A percentile compares a stretch with the other conserved stretches of the same genome.
Evolutionary conservation across 2,888 invertebrate species (phyloP).

Genomic region (Cinara cedri): DNA sequence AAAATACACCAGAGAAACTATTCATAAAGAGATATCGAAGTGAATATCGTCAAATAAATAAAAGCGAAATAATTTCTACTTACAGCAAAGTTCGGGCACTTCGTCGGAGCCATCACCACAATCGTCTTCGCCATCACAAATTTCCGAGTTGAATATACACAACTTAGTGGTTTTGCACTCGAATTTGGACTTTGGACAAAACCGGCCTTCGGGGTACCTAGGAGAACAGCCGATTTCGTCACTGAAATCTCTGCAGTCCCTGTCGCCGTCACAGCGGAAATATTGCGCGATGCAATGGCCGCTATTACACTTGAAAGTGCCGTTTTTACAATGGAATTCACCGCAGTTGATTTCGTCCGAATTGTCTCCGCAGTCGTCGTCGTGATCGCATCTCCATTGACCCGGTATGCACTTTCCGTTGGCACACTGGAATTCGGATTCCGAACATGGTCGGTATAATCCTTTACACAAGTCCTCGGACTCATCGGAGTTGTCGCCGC

Average conservation of each 20-base stretch:
- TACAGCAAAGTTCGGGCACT: conserved; percentile 74
- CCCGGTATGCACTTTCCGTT: conserved; percentile 91
- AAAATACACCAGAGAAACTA: too few species aligned
- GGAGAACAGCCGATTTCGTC: conserved; percentile 91
- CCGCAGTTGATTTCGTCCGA: conserved; percentile 87
- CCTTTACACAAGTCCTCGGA: conserved; percentile 76
- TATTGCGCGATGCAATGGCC: conserved; percentile 92
- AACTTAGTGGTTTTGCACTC: conserved; percentile 87
- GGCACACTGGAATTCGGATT: conserved; percentile 86
- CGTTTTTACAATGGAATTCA: conserved; percentile 84
- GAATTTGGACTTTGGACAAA: conserved; percentile 88
- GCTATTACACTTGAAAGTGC: conserved; percentile 88
- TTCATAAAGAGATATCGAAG: too few species aligned
- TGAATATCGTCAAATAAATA: background rate
- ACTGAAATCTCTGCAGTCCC: conserved; percentile 87
- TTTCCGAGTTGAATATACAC: conserved; percentile 86
- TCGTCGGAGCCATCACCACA: conserved; percentile 93
- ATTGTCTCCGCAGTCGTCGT: conserved; percentile 95
- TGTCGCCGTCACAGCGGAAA: conserved; percentile 86
- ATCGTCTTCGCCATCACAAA: conserved; percentile 92
- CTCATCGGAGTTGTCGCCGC: conserved; percentile 93
- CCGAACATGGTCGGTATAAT: conserved; percentile 87
- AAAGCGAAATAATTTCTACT: conserved; percentile 60
- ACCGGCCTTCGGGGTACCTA: conserved; percentile 83
- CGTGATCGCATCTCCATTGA: conserved; percentile 93